A percentile compares a stretch with the other conserved stretches of the same genome.
Conservation (phyloP, 1,140 invertebrate species). For the Cydia pomonella region DNA sequence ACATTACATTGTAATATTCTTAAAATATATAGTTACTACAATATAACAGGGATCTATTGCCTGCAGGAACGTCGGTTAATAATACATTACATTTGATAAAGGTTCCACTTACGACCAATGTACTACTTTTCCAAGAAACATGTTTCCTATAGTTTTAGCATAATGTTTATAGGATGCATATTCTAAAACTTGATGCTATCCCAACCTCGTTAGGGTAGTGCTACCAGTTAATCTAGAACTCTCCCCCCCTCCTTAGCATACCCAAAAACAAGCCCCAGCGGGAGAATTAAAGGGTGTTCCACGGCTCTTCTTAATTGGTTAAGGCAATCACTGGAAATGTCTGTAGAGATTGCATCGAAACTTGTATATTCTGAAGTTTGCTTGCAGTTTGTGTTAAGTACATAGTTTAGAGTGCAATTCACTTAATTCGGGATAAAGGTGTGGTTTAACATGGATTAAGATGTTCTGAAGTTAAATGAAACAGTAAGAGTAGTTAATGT, state of each 20-base stretch:
- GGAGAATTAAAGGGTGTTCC: background rate
- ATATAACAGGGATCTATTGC: no score
- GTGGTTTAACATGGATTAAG: conserved; percentile 15
- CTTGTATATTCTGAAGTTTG: conserved; percentile 31
- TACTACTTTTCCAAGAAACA: background rate
- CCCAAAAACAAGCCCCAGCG: background rate
- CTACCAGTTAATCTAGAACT: background rate
- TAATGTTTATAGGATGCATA: conserved; percentile 25
- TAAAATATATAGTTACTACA: no score
- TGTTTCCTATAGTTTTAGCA: background rate
- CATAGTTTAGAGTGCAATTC: conserved; percentile 27
- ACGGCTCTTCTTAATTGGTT: conserved; percentile 13
- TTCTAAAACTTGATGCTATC: conserved; percentile 26
- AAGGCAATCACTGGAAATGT: conserved; percentile 22
- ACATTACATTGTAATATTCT: no score
- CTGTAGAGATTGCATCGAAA: conserved; percentile 31
- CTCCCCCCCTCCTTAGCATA: background rate
- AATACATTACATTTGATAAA: background rate
- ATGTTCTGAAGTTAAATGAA: conserved; percentile 34
- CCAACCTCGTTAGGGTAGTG: conserved; percentile 7
- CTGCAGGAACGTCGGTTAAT: no score
- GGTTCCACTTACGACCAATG: background rate
- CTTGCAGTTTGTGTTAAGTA: conserved; percentile 30
- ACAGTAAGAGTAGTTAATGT: background rate
- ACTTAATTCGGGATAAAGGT: conserved; percentile 24